Percentiles rank a stretch among this genome's conserved stretches.
phyloP scores from a whole-genome alignment of 2,888 invertebrate genomes.

The Nycteola revayana region DNA sequence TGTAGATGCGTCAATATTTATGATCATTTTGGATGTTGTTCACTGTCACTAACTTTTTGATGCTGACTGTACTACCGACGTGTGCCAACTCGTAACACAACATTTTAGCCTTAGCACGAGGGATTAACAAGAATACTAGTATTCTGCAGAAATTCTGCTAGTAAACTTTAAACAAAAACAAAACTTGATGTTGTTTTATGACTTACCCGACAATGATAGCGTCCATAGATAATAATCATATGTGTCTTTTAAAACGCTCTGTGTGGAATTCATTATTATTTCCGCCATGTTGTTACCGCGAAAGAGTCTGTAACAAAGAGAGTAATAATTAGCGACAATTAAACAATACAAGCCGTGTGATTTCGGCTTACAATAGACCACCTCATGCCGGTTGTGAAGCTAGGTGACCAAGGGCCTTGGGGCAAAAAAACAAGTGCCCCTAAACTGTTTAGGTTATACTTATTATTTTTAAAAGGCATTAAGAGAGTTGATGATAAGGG shows the following conservation, averaged over 20 bases:
- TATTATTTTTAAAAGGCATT: too few species aligned
- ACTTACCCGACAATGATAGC: slow-evolving; percentile 87
- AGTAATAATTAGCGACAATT: background rate
- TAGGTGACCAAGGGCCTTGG: too few species aligned
- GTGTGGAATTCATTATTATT: slow-evolving; percentile 76
- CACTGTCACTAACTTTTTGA: background rate
- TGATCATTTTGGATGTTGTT: too few species aligned
- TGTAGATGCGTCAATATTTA: too few species aligned
- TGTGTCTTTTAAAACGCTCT: slow-evolving; percentile 73
- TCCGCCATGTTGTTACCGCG: slow-evolving; percentile 53
- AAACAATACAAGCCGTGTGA: background rate
- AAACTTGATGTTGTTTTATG: background rate
- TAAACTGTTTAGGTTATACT: too few species aligned
- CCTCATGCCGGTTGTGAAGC: too few species aligned
- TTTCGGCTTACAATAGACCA: too few species aligned
- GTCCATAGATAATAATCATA: slow-evolving; percentile 90
- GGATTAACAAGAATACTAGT: background rate
- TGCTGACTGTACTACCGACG: background rate
- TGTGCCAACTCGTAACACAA: background rate
- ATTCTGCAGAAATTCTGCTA: slow-evolving; percentile 1
- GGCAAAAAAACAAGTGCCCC: too few species aligned
- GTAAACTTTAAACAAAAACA: background rate
- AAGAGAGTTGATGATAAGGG: too few species aligned
- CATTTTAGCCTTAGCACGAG: background rate
- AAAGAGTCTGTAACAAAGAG: background rate